Conservation (phyloP, 2,797 vertebrate genomes). For the Chaetodon trifasciatus region DNA sequence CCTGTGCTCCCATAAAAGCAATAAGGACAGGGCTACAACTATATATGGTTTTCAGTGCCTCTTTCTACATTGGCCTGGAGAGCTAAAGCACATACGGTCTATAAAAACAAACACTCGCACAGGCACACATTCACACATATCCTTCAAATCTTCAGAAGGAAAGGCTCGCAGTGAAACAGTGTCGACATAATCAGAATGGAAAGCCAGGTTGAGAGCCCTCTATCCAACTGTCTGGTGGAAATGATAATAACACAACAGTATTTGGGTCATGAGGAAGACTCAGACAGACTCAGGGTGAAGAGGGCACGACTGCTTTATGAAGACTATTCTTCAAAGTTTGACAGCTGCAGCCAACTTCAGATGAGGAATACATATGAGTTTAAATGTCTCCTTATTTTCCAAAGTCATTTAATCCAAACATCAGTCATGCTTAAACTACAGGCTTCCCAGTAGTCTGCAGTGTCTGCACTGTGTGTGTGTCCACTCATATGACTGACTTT, state of each 20-base stretch:
- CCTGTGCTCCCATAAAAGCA: constrained; percentile 7
- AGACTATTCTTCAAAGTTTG: constrained; percentile 68
- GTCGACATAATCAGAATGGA: constrained; percentile 62
- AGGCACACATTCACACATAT: neutral
- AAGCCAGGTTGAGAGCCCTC: constrained; percentile 61
- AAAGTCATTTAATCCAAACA: constrained; percentile 26
- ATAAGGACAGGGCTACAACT: constrained; percentile 8
- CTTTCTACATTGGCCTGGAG: constrained; percentile 15
- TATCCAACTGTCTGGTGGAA: constrained; percentile 59
- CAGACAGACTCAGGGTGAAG: constrained; percentile 62
- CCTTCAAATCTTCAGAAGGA: constrained; percentile 24
- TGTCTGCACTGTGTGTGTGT: neutral
- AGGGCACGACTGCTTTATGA: constrained; percentile 64
- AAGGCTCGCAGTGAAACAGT: constrained; percentile 36
- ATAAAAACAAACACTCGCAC: constrained; percentile 26
- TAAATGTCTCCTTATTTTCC: constrained; percentile 45
- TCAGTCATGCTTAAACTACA: neutral
- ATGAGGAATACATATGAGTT: neutral
- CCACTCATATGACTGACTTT: no score
- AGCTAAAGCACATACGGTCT: constrained; percentile 24
- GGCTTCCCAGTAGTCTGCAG: neutral
- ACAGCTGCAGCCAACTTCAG: constrained; percentile 51
- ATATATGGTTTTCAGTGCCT: constrained; percentile 10
- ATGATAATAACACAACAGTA: constrained; percentile 66
- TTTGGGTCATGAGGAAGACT: constrained; percentile 58